A percentile compares a stretch with the other conserved stretches of the same genome.
phyloP scores from a whole-genome alignment of 2,113 vertebrate species.

The Chrysochloris asiatica region DNA sequence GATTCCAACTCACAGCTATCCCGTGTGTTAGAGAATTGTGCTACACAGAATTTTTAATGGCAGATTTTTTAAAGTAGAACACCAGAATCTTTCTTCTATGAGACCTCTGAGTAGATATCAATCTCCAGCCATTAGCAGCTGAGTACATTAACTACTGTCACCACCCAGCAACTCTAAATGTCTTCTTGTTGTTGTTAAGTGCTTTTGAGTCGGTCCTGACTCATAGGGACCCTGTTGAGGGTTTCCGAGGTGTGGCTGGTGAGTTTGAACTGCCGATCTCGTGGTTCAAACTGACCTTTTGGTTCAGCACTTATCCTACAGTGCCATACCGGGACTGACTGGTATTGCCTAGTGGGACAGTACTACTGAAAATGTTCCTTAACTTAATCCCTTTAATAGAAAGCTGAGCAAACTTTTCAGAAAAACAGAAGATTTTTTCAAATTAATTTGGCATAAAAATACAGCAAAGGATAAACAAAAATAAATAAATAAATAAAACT shows the following conservation, averaged over 20 bases:
- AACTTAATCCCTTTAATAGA: not conserved
- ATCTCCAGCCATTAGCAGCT: not conserved
- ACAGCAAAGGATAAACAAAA: not conserved
- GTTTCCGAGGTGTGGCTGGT: too few species aligned
- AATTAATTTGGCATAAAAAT: not conserved
- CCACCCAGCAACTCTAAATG: too few species aligned
- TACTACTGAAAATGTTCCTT: not conserved
- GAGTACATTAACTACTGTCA: not conserved
- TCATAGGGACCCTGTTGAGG: too few species aligned
- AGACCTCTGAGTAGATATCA: not conserved
- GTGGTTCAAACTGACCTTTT: too few species aligned
- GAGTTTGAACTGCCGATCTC: too few species aligned
- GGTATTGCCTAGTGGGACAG: not conserved
- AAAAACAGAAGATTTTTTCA: constrained; percentile 6
- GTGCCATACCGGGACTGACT: too few species aligned
- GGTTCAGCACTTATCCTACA: too few species aligned
- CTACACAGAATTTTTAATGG: not conserved
- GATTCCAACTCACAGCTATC: not conserved
- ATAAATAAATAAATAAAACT: not conserved
- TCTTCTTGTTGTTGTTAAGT: too few species aligned
- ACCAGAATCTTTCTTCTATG: not conserved
- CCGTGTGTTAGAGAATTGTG: not conserved
- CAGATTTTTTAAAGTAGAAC: not conserved
- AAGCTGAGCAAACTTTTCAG: not conserved
- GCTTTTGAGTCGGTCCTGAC: too few species aligned